Evolutionary conservation across 2,888 invertebrate genomes (phyloP).

Genomic region (Drosophila anomelani): DNA sequence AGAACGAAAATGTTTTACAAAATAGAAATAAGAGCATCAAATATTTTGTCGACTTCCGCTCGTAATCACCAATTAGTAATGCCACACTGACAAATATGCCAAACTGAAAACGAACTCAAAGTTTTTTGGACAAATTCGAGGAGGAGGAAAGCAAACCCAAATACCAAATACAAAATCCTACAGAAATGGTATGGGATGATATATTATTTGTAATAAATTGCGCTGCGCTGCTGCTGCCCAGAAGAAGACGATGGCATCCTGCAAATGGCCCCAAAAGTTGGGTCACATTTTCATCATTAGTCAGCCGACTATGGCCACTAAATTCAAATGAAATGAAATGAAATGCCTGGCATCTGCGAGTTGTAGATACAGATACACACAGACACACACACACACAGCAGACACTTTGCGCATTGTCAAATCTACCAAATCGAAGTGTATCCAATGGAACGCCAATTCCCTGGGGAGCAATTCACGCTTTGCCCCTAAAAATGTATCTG

Average conservation of each 20-base stretch:
- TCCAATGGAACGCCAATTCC: conserved; percentile 74
- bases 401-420: conserved; percentile 62
- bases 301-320: conserved; percentile 55
- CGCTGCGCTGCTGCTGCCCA: conserved; percentile 29
- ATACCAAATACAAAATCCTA: conserved; percentile 10
- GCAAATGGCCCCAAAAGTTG: conserved; percentile 70
- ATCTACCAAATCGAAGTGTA: conserved; percentile 76
- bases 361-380: conserved; percentile 10
- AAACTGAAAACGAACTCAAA: conserved; percentile 39
- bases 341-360: conserved; percentile 27
- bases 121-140: conserved; percentile 3
- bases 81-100: conserved; percentile 82
- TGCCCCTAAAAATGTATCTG: conserved; percentile 56
- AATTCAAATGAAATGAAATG: conserved; percentile 60
- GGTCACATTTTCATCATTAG: conserved; percentile 75
- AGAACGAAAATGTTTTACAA: conserved; percentile 43
- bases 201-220: conserved; percentile 83
- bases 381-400: conserved; percentile 9
- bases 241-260: conserved; percentile 50
- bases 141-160: neutral
- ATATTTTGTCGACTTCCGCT: conserved; percentile 80
- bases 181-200: conserved; percentile 57
- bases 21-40: conserved; percentile 78
- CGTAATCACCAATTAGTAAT: conserved; percentile 84
- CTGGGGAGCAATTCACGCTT: conserved; percentile 74